Percentiles rank a stretch among this genome's conserved stretches.
Conservation (phyloP, 2,888 invertebrate species). For the Pecten maximus region DNA sequence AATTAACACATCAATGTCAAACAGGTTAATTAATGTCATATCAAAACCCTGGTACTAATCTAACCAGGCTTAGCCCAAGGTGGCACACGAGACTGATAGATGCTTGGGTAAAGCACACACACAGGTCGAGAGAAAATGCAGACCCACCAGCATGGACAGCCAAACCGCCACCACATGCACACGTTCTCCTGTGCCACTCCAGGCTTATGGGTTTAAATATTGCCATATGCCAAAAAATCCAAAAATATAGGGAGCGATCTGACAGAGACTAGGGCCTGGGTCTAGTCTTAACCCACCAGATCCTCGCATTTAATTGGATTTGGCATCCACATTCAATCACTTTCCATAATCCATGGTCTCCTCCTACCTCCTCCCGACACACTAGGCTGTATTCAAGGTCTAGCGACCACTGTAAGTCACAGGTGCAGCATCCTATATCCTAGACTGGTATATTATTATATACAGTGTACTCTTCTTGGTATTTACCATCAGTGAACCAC, state of each 20-base stretch:
- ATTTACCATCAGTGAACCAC: neutral
- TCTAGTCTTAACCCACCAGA: neutral
- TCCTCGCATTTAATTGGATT: slow-evolving; percentile 30
- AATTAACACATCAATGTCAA: neutral
- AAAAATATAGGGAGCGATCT: slow-evolving; percentile 33
- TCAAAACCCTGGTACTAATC: neutral
- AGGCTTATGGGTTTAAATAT: slow-evolving; percentile 30
- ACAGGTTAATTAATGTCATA: neutral
- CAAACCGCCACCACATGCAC: slow-evolving; percentile 27
- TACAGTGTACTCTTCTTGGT: neutral
- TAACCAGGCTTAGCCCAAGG: neutral
- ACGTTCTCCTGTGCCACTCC: slow-evolving; percentile 17
- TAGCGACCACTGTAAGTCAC: neutral
- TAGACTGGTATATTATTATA: neutral
- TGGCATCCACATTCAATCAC: slow-evolving; percentile 33
- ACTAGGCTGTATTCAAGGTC: neutral
- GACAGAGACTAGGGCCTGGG: slow-evolving; percentile 24
- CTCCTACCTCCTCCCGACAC: neutral
- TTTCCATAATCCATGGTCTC: slow-evolving; percentile 6
- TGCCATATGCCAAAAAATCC: slow-evolving; percentile 35
- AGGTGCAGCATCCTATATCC: neutral
- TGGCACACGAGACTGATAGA: neutral
- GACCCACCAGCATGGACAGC: slow-evolving; percentile 28
- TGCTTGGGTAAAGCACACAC: neutral
- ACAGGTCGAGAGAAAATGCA: slow-evolving; percentile 29